Evolutionary conservation across 2,888 invertebrate species (phyloP).

Genomic region (Scaptomyza parva): DNA sequence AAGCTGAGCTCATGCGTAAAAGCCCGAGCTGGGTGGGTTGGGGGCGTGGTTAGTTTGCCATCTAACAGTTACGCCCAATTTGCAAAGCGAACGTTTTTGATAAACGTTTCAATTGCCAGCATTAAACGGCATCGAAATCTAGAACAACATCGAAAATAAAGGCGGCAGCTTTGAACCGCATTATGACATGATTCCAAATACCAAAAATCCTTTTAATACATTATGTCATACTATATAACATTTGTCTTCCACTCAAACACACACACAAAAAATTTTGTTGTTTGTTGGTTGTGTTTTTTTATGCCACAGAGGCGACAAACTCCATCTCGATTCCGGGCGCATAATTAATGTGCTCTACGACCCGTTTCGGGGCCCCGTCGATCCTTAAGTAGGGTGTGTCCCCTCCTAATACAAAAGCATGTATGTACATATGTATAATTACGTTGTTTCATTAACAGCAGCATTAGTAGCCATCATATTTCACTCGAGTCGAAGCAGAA

Average conservation of each 20-base stretch:
- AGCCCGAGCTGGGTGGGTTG: background rate
- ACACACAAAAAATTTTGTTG: conserved; percentile 38
- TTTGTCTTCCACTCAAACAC: conserved; percentile 43
- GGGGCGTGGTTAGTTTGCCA: conserved; percentile 50
- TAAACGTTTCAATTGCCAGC: conserved; percentile 35
- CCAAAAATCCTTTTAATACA: conserved; percentile 67
- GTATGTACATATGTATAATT: conserved; percentile 63
- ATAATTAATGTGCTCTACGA: conserved; percentile 80
- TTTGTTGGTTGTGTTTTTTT: conserved; percentile 12
- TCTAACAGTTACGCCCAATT: conserved; percentile 56
- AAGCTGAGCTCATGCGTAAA: conserved; percentile 53
- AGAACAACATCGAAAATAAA: background rate
- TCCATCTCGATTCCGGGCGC: conserved; percentile 46
- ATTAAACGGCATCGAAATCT: conserved; percentile 13
- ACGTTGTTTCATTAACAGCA: conserved; percentile 83
- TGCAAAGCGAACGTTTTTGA: conserved; percentile 58
- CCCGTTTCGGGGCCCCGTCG: conserved; percentile 59
- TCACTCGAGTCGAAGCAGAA: conserved; percentile 57
- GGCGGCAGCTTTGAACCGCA: conserved; percentile 47
- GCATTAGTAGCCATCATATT: conserved; percentile 82
- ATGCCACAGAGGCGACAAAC: conserved; percentile 45
- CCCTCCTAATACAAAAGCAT: conserved; percentile 60
- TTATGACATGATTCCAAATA: conserved; percentile 42
- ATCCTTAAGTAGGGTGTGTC: conserved; percentile 72
- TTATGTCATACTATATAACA: conserved; percentile 52